Base-by-base conservation (phyloP, 2,888 invertebrate genomes). In the Panorpa germanica region DNA sequence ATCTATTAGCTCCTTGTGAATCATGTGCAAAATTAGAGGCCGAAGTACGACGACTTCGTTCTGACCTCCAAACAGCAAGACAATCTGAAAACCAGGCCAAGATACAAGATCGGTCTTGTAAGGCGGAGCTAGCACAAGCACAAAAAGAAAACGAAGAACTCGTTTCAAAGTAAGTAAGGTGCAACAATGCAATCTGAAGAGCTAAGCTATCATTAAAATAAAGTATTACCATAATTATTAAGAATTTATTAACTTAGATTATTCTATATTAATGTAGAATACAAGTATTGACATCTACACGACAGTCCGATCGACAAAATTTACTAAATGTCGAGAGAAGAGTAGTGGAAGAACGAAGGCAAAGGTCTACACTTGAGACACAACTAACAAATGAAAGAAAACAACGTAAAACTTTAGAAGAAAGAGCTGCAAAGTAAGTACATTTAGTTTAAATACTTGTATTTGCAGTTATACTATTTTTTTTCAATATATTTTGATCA, bases 341-440 rank as follows among this genome's bases (percentile, higher is more conserved):
- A 38, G 61, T 93, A 37, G 69, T 70, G 25, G 93, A 90, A 38
- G 90, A 93, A 56, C 60, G 83, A 28, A 74, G 86, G 41, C 65
- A 73, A 43, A 69, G 83, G 41, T 61, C 70, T 29, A 66, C 69
- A 15, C 56, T 70, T 18, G 85, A 86, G 47, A 63, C 70, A 28
- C 81, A 78, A 46, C 52, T 83, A 34, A 63, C 63, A 38, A 65
- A 70, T 35, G 77, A 82, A 45, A 63, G 77, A 41, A 75, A 80
- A 48, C 70, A 65, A 17, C 65, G 74, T 37, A 77, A 62, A 46
- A 52, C 53, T 37, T 52, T 52, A 27, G 54, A 54, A 27, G 54
- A 55, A 17, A 55, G 63, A 28, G 58, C 61, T 3, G 53, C 58
- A 7, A 24, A 36, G 35, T 29, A 37, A 42, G 40, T 38, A 31